phyloP scores from a whole-genome alignment of 2,113 vertebrate genomes.

The Cryptoleucopteryx plumbea region DNA sequence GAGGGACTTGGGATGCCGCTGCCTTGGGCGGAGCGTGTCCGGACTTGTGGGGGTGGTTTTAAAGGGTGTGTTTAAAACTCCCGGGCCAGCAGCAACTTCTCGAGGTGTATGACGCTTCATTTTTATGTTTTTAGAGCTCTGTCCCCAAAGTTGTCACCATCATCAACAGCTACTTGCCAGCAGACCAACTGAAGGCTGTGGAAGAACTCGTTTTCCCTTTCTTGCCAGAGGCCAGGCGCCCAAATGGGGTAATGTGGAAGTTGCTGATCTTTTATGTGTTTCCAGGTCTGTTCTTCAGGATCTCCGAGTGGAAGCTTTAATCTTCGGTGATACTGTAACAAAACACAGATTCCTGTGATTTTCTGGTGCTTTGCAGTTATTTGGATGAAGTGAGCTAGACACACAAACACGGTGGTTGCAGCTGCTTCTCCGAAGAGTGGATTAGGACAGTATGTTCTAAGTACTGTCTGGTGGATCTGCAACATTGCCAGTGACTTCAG shows the following conservation, averaged over 20 bases:
- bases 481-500: neutral
- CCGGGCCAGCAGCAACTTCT: neutral
- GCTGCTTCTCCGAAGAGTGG: neutral
- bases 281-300: neutral
- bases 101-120: rapidly evolving
- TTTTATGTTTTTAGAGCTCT: neutral
- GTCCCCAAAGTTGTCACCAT: neutral
- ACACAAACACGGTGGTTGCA: no score
- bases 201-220: neutral
- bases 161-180: neutral
- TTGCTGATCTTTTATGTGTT: neutral
- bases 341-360: neutral
- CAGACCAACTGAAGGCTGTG: neutral
- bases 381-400: neutral
- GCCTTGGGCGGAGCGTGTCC: rapidly evolving
- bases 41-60: rapidly evolving
- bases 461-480: rapidly evolving
- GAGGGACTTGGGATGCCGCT: rapidly evolving
- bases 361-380: neutral
- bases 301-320: neutral
- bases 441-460: neutral
- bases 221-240: neutral
- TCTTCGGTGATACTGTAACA: neutral
- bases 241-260: neutral
- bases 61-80: neutral